These are phyloP conservation scores for Acrobasis repandana DNA, from an alignment of 2,888 invertebrate genomes.

Conservation along the genomic window DNA sequence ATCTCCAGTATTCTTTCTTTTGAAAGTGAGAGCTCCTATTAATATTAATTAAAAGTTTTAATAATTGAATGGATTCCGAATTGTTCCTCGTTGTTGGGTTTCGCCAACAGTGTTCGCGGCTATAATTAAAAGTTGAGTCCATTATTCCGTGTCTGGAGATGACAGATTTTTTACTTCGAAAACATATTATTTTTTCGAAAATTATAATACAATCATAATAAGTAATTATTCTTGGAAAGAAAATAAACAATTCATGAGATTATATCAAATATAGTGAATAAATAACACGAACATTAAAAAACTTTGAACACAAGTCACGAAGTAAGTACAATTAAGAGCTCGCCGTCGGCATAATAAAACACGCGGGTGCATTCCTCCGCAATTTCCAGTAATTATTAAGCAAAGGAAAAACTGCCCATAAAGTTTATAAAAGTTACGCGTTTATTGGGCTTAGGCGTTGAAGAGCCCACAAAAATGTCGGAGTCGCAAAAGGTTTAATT, in stretches of 20 bases:
- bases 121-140: conserved; percentile 75
- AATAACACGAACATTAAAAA: conserved; percentile 45
- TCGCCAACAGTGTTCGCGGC: conserved; percentile 66
- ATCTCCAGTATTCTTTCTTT: conserved; percentile 79
- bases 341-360: conserved; percentile 66
- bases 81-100: conserved; percentile 73
- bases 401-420: conserved; percentile 48
- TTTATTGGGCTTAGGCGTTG: conserved; percentile 12
- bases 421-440: conserved; percentile 48
- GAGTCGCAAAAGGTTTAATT: not conserved
- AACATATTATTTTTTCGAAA: not conserved
- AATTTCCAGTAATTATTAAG: conserved; percentile 52
- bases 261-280: conserved; percentile 16
- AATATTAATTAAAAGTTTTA: conserved; percentile 83
- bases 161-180: conserved; percentile 48
- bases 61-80: conserved; percentile 79
- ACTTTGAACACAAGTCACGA: conserved; percentile 65
- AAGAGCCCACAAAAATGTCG: not conserved
- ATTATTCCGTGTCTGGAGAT: conserved; percentile 68
- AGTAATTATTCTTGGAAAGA: not conserved
- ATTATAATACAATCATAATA: not conserved
- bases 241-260: conserved; percentile 1
- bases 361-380: conserved; percentile 59
- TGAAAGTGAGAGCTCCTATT: conserved; percentile 78
- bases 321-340: conserved; percentile 69